These are phyloP conservation scores for Malthinus flaveolus DNA, from an alignment of 2,888 invertebrate genomes.

Conservation along the genomic window DNA sequence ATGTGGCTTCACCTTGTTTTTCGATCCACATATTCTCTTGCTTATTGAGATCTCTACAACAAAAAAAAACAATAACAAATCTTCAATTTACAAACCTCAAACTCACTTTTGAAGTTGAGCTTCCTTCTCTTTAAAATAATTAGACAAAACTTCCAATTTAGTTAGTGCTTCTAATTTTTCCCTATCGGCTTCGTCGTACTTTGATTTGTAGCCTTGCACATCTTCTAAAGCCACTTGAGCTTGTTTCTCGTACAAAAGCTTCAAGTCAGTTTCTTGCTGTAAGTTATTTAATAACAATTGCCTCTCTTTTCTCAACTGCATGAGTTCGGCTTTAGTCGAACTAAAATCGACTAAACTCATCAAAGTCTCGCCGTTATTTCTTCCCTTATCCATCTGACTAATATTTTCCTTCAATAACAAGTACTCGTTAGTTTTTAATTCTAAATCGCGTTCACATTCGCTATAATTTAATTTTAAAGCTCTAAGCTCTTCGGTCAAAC, in stretches of 20 bases:
- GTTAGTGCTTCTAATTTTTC: slow-evolving; percentile 79
- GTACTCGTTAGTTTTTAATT: slow-evolving; percentile 52
- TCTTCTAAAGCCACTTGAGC: slow-evolving; percentile 56
- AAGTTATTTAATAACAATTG: slow-evolving; percentile 54
- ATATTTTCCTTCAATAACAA: slow-evolving; percentile 57
- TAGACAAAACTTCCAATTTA: slow-evolving; percentile 81
- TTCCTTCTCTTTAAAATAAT: slow-evolving; percentile 90
- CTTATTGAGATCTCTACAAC: slow-evolving; percentile 70
- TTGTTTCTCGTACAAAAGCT: slow-evolving; percentile 54
- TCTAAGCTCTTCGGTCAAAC: slow-evolving; percentile 57
- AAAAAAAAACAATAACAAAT: slow-evolving; percentile 14
- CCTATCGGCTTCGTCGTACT: slow-evolving; percentile 67
- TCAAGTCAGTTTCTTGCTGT: slow-evolving; percentile 54
- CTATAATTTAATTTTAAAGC: slow-evolving; percentile 47
- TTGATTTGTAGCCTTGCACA: slow-evolving; percentile 59
- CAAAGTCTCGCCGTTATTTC: slow-evolving; percentile 48
- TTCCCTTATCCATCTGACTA: slow-evolving; percentile 52
- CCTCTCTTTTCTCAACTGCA: slow-evolving; percentile 60
- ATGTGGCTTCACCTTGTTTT: slow-evolving; percentile 80
- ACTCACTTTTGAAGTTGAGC: slow-evolving; percentile 82
- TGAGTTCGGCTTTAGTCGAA: slow-evolving; percentile 62
- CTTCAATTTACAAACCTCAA: slow-evolving; percentile 9
- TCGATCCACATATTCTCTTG: slow-evolving; percentile 79
- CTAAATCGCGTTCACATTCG: slow-evolving; percentile 49
- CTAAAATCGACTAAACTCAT: slow-evolving; percentile 58